Evolutionary conservation across 2,888 invertebrate genomes (phyloP).

Genomic region (Parochlus steinenii): DNA sequence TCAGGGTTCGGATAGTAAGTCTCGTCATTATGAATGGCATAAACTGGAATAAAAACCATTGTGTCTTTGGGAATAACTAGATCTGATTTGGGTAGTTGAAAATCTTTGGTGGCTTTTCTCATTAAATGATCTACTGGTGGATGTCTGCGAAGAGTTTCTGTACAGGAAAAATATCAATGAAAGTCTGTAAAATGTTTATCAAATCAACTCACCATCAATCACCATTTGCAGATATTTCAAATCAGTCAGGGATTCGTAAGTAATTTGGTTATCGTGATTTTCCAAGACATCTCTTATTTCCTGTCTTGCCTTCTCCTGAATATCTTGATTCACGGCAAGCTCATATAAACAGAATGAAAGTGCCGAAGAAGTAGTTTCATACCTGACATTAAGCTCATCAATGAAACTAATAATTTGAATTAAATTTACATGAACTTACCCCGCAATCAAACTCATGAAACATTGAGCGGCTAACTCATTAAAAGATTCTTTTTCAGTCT

Average conservation of each 20-base stretch:
- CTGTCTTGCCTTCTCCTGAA: slow-evolving; percentile 24
- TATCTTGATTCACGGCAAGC: slow-evolving; percentile 25
- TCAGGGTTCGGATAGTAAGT: slow-evolving; percentile 28
- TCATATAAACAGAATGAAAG: slow-evolving; percentile 25
- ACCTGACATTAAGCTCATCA: slow-evolving; percentile 27
- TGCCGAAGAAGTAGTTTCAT: slow-evolving; percentile 30
- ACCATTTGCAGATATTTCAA: slow-evolving; percentile 29
- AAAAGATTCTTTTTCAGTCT: neutral
- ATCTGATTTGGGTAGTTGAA: slow-evolving; percentile 27
- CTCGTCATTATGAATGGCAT: slow-evolving; percentile 25
- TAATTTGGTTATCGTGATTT: slow-evolving; percentile 22
- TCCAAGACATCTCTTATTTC: slow-evolving; percentile 23
- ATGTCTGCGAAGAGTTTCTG: slow-evolving; percentile 33
- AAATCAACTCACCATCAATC: slow-evolving; percentile 23
- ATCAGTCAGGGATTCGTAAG: slow-evolving; percentile 26
- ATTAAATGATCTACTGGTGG: slow-evolving; percentile 17
- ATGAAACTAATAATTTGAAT: neutral
- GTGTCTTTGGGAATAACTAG: slow-evolving; percentile 31
- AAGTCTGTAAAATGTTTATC: neutral
- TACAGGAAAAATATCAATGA: neutral
- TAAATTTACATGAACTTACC: neutral
- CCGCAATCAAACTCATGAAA: neutral
- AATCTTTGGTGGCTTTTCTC: slow-evolving; percentile 24
- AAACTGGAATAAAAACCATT: slow-evolving; percentile 18
- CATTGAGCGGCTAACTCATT: slow-evolving; percentile 1